Evolutionary conservation across 1,140 invertebrate genomes (phyloP).

Genomic region (Zaprionus tsacasi): DNA sequence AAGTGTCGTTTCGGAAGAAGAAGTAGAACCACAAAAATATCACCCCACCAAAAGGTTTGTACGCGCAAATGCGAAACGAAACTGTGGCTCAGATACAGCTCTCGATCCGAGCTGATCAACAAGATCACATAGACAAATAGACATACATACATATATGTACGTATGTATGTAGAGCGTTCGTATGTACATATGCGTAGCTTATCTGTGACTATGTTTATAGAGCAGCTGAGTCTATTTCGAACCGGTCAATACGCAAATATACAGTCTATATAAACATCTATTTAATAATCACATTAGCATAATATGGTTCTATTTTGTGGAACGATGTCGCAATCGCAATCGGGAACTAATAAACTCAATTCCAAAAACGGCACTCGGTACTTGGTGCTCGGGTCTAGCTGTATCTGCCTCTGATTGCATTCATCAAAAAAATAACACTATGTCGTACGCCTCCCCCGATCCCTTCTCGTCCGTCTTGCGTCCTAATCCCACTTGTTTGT

Average conservation of each 20-base stretch:
- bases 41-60: slow-evolving; percentile 3
- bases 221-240: slow-evolving; percentile 1
- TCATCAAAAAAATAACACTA: background rate
- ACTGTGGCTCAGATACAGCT: background rate
- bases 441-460: too few species aligned
- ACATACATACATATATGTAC: background rate
- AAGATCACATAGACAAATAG: background rate
- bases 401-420: background rate
- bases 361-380: slow-evolving; percentile 2
- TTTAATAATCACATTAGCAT: slow-evolving; percentile 23
- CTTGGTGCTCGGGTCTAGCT: background rate
- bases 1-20: slow-evolving; percentile 6
- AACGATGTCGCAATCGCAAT: slow-evolving; percentile 24
- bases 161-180: background rate
- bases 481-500: background rate
- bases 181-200: background rate
- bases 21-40: slow-evolving; percentile 14
- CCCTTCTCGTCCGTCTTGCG: background rate
- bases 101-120: background rate
- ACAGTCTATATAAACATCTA: background rate
- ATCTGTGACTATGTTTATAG: slow-evolving; percentile 6
- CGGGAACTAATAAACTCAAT: slow-evolving; percentile 33
- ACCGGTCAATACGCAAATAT: slow-evolving; percentile 11
- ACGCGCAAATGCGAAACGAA: background rate
- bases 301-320: background rate